Evolutionary conservation across 2,888 invertebrate genomes (phyloP).

Genomic region (Drosophila peninsularis): DNA sequence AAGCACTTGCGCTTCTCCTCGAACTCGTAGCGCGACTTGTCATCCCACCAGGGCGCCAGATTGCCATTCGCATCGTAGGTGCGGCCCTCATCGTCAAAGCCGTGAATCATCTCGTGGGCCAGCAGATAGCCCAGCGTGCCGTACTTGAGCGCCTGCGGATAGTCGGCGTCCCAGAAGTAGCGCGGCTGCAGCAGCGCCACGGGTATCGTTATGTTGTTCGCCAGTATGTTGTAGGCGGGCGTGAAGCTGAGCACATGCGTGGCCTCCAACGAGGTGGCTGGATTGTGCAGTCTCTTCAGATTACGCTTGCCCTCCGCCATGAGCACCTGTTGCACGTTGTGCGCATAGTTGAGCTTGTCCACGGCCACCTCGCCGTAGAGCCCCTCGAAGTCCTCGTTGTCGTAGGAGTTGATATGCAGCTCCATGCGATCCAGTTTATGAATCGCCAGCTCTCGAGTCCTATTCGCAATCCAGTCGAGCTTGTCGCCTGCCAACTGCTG

Average conservation of each 20-base stretch:
- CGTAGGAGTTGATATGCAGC: slow-evolving; percentile 75
- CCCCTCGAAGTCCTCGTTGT: slow-evolving; percentile 64
- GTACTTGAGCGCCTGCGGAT: slow-evolving; percentile 79
- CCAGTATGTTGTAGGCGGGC: slow-evolving; percentile 69
- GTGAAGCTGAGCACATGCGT: slow-evolving; percentile 60
- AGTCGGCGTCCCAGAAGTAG: slow-evolving; percentile 75
- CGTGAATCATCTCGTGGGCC: slow-evolving; percentile 82
- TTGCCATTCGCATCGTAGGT: slow-evolving; percentile 73
- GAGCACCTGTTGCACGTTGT: slow-evolving; percentile 70
- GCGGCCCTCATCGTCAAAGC: slow-evolving; percentile 80
- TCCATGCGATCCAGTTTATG: slow-evolving; percentile 73
- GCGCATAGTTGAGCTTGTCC: slow-evolving; percentile 64
- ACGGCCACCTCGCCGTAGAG: slow-evolving; percentile 58
- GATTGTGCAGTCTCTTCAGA: slow-evolving; percentile 35
- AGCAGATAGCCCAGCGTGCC: slow-evolving; percentile 79
- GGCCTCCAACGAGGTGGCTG: slow-evolving; percentile 40
- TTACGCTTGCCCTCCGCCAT: slow-evolving; percentile 30
- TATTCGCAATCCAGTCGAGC: slow-evolving; percentile 76
- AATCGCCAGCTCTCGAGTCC: slow-evolving; percentile 69
- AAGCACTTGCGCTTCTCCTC: slow-evolving; percentile 79
- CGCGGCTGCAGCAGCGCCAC: slow-evolving; percentile 80
- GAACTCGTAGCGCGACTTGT: slow-evolving; percentile 69
- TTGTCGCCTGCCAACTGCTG: slow-evolving; percentile 67
- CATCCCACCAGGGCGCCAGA: slow-evolving; percentile 78
- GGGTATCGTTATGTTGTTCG: slow-evolving; percentile 79